Base-by-base conservation (phyloP, 2,797 vertebrate genomes). In the Stomatorhinus walkeri region DNA sequence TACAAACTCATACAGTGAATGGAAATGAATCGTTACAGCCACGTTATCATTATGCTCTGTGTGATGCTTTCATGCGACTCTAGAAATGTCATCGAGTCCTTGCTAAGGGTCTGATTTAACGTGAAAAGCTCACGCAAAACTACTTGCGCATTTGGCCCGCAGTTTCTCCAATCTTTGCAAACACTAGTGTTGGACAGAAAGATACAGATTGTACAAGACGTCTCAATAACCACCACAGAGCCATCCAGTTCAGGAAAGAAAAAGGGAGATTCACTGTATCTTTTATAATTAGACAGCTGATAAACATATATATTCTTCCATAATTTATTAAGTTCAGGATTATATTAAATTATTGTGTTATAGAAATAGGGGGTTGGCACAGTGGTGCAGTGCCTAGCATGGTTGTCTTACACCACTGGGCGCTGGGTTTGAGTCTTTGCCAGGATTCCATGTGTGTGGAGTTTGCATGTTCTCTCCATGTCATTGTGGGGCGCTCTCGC, bases 321-420 rank as follows among this genome's bases (percentile, higher is more conserved):
- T 76, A 3, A 76, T 76, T 79, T 43, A 79, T 79, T 43, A 16
- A 76, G 14, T 76, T 43, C 68, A 95, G 90, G 93, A 91, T 91
- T 95, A 94, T 95, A 96, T 95, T 95, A 95, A 95, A 68, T 95
- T 94, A 96, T 43, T 43, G 1, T 0, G 14, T 68, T 68, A 68
- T 68, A 32, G 64, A 68, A 68, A 32, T 68, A 52, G 4, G 64
- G 24, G 12, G 24, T 7, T 32, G 64, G 28, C 64, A 12, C 0
- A 1, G 28, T 68, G 61, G 24, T 68, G 3, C n/a, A 59, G 56
- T 59, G 8, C 61, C 24, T 68, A 68, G 64, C 64, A 68, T 5
- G 10, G 64, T 32, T 14, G 64, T 16, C 24, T 32, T 14, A 68
- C 24, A 32, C 61, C 61, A 1, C 24, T 32, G 9, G 61, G 24